Conservation (phyloP, 2,113 vertebrate genomes). For the Thunnus maccoyii region DNA sequence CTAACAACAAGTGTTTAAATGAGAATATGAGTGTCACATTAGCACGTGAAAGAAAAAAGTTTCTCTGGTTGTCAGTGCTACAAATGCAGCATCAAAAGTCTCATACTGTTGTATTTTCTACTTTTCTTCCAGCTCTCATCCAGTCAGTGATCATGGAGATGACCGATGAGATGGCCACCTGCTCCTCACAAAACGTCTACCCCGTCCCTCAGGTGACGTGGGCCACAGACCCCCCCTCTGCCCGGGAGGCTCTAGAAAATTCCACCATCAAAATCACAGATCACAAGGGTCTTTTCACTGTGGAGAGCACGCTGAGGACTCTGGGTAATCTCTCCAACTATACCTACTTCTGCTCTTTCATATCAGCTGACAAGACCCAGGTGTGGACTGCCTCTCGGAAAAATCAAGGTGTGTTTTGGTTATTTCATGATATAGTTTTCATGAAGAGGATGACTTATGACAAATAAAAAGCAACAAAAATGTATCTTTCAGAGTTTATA, state of each 20-base stretch:
- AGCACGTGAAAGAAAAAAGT: not conserved
- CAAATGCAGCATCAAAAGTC: not conserved
- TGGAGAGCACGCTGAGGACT: conserved; percentile 79
- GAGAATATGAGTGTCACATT: not conserved
- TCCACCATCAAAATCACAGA: conserved; percentile 77
- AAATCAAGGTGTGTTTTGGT: conserved; percentile 77
- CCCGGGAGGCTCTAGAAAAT: conserved; percentile 62
- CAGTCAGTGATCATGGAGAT: conserved; percentile 81
- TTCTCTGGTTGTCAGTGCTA: not conserved
- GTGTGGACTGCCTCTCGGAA: conserved; percentile 82
- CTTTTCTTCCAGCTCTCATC: conserved; percentile 75
- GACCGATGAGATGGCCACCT: conserved; percentile 70
- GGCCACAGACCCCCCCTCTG: conserved; percentile 54
- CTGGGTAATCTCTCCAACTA: conserved; percentile 75
- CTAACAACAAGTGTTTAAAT: not conserved
- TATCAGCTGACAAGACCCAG: conserved; percentile 79
- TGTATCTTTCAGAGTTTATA: conserved; percentile 68
- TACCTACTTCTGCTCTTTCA: conserved; percentile 82
- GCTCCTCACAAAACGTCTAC: conserved; percentile 82
- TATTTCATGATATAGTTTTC: not conserved
- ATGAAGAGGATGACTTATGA: not conserved
- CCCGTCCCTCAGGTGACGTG: conserved; percentile 78
- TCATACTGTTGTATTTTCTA: not conserved
- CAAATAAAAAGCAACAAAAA: not conserved
- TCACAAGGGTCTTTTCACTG: conserved; percentile 80